Conservation (phyloP, 2,113 vertebrate species). For the Gymnarchus niloticus region DNA sequence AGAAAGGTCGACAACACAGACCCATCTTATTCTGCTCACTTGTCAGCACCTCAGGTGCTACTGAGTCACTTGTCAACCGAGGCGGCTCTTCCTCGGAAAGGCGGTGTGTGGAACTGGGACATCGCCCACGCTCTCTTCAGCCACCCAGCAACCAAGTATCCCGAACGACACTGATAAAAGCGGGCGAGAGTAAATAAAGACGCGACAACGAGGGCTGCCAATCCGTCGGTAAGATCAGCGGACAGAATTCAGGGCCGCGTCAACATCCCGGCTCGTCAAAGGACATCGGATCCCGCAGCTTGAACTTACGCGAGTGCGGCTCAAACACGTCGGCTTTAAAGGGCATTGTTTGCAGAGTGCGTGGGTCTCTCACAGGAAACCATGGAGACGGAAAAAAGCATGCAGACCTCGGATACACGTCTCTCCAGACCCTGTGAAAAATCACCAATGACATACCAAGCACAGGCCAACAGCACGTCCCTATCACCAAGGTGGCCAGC, state of each 20-base stretch:
- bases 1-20: not conserved
- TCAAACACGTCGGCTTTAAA: not conserved
- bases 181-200: not conserved
- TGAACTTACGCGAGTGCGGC: not conserved
- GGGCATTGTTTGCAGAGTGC: not conserved
- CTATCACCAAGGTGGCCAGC: no score
- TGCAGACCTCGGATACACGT: not conserved
- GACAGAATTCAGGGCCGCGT: not conserved
- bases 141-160: not conserved
- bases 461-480: not conserved
- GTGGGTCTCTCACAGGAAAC: not conserved
- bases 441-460: not conserved
- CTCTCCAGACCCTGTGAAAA: not conserved
- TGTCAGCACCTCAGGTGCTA: not conserved
- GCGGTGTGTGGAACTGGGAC: not conserved
- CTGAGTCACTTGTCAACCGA: not conserved
- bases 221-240: not conserved
- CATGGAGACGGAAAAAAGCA: not conserved
- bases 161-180: not conserved
- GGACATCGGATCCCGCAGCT: not conserved
- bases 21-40: not conserved
- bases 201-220: not conserved
- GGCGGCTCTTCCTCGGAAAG: not conserved
- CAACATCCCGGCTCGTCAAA: not conserved
- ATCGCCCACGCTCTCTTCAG: not conserved